Evolutionary conservation across 2,888 invertebrate genomes (phyloP).

Genomic region (Sipha maydis): DNA sequence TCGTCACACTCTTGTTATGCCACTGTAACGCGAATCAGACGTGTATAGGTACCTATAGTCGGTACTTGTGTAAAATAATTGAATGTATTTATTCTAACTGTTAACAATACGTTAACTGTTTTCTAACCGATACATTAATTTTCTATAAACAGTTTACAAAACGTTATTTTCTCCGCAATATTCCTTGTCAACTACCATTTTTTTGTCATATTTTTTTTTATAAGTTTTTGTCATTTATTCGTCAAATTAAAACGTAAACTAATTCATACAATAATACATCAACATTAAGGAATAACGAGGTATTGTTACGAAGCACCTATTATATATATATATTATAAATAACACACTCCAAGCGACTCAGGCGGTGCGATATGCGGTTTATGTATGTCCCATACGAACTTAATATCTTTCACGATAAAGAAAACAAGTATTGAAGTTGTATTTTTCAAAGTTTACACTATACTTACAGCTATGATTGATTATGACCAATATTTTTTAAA

Average conservation of each 20-base stretch:
- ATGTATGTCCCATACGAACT: too few relatives aligned
- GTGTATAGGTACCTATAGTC: background rate
- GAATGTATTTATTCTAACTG: background rate
- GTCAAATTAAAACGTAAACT: constrained; percentile 23
- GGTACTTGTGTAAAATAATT: background rate
- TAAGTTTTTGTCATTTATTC: background rate
- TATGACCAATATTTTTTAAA: too few relatives aligned
- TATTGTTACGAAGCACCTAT: background rate
- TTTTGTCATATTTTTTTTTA: background rate
- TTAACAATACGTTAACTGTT: background rate
- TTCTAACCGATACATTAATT: background rate
- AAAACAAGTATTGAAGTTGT: too few relatives aligned
- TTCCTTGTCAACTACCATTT: background rate
- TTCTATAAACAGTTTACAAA: background rate
- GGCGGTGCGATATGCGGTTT: too few relatives aligned
- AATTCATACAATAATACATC: background rate
- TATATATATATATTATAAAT: too few relatives aligned
- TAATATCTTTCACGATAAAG: too few relatives aligned
- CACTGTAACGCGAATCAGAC: too few relatives aligned
- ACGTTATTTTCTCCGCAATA: background rate
- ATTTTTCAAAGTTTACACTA: too few relatives aligned
- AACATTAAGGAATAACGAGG: constrained; percentile 36
- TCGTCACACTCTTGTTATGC: too few relatives aligned
- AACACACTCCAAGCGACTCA: too few relatives aligned
- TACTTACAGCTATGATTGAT: too few relatives aligned